A percentile compares a stretch with the other conserved stretches of the same genome.
Evolutionary conservation across 2,888 invertebrate genomes (phyloP).

Genomic region (Tinea pellionella): DNA sequence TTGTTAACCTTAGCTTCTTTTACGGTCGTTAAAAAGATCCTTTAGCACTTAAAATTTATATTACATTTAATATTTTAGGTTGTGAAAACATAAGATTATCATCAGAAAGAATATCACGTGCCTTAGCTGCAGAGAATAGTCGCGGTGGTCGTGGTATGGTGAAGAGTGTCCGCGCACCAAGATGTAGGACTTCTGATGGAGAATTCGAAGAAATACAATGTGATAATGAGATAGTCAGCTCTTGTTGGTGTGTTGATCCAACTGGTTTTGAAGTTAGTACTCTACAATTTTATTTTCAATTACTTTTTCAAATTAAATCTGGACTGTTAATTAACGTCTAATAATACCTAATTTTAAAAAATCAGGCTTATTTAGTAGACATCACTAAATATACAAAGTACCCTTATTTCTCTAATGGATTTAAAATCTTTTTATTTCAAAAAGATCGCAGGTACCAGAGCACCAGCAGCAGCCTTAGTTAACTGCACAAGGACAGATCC

Average conservation of each 20-base stretch:
- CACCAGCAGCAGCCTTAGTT: constrained; percentile 72
- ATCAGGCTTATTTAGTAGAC: too few relatives aligned
- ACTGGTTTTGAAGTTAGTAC: constrained; percentile 75
- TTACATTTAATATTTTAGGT: constrained; percentile 27
- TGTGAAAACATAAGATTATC: constrained; percentile 57
- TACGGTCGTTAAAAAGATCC: too few relatives aligned
- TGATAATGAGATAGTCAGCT: constrained; percentile 75
- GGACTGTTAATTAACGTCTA: too few relatives aligned
- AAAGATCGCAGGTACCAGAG: constrained; percentile 77
- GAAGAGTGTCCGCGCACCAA: constrained; percentile 71
- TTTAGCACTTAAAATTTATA: too few relatives aligned
- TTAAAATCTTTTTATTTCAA: not conserved
- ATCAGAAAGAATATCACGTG: constrained; percentile 54
- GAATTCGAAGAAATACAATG: constrained; percentile 85
- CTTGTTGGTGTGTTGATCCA: constrained; percentile 88
- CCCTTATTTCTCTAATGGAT: too few relatives aligned
- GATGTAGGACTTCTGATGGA: constrained; percentile 77
- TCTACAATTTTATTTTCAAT: too few relatives aligned
- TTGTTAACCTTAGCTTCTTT: too few relatives aligned
- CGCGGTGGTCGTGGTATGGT: constrained; percentile 69
- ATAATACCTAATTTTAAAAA: too few relatives aligned
- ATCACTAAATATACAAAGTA: too few relatives aligned
- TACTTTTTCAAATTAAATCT: too few relatives aligned
- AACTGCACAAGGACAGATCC: constrained; percentile 77
- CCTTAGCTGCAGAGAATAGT: constrained; percentile 61